phyloP scores from a whole-genome alignment of 2,888 invertebrate genomes.

The Spicauda simplicius region DNA sequence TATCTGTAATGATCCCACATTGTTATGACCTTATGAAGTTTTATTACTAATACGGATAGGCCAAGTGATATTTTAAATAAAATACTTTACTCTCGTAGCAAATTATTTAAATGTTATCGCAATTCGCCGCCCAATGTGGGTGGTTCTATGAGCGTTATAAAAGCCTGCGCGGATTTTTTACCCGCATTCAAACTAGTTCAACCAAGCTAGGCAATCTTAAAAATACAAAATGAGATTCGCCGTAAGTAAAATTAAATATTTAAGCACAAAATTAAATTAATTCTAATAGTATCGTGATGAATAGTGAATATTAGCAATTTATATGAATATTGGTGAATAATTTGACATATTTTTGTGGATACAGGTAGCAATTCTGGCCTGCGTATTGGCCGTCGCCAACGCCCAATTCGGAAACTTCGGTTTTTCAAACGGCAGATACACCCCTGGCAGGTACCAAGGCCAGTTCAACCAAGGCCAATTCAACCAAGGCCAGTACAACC shows the following conservation, averaged over 20 bases:
- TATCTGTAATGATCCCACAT: conserved; percentile 13
- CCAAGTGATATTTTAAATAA: conserved; percentile 47
- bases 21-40: conserved; percentile 37
- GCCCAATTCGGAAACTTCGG: conserved; percentile 53
- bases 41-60: conserved; percentile 34
- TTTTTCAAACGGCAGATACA: conserved; percentile 1
- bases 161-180: conserved; percentile 74
- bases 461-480: conserved; percentile 41
- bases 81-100: conserved; percentile 58
- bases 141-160: conserved; percentile 72
- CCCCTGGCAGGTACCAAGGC: conserved; percentile 39
- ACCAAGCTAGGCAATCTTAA: conserved; percentile 60
- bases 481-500: conserved; percentile 42
- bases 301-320: neutral
- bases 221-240: conserved; percentile 64
- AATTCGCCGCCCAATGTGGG: conserved; percentile 69
- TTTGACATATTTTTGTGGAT: conserved; percentile 32
- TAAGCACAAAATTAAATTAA: conserved; percentile 18
- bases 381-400: conserved; percentile 60
- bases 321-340: conserved; percentile 30
- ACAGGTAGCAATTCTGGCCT: conserved; percentile 55
- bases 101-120: conserved; percentile 77
- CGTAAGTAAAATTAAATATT: conserved; percentile 59
- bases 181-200: conserved; percentile 77
- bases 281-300: conserved; percentile 8